Evolutionary conservation across 2,797 vertebrate genomes (phyloP).

Genomic region (Phyllotis vaccarum): DNA sequence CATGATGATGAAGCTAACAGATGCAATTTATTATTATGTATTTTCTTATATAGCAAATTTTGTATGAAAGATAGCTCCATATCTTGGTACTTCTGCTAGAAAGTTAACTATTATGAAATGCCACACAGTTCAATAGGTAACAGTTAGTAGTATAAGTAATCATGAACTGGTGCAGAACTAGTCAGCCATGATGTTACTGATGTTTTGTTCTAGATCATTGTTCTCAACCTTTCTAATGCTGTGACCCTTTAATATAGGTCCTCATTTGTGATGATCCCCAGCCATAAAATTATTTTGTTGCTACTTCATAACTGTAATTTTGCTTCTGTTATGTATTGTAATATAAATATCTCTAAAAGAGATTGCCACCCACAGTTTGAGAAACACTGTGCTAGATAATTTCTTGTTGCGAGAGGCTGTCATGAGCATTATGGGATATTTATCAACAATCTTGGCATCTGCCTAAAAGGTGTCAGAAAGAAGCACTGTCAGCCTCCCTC

Average conservation of each 20-base stretch:
- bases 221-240: not conserved
- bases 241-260: not conserved
- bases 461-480: not conserved
- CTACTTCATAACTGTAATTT: not conserved
- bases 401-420: not conserved
- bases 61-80: constrained; percentile 38
- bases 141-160: not conserved
- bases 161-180: not conserved
- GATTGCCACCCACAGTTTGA: not conserved
- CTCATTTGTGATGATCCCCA: not conserved
- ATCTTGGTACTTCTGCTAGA: not conserved
- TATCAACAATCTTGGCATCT: not conserved
- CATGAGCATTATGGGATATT: not conserved
- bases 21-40: constrained; percentile 22
- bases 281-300: not conserved
- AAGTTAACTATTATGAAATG: not conserved
- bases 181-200: not conserved
- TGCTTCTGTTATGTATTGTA: not conserved
- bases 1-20: not conserved
- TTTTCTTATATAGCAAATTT: constrained; percentile 51
- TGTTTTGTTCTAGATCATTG: not conserved
- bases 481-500: not conserved
- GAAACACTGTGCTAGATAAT: not conserved
- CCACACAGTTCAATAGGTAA: not conserved
- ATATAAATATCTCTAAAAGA: not conserved